Evolutionary conservation across 2,888 invertebrate genomes (phyloP).

Genomic region (Microchrysa polita): DNA sequence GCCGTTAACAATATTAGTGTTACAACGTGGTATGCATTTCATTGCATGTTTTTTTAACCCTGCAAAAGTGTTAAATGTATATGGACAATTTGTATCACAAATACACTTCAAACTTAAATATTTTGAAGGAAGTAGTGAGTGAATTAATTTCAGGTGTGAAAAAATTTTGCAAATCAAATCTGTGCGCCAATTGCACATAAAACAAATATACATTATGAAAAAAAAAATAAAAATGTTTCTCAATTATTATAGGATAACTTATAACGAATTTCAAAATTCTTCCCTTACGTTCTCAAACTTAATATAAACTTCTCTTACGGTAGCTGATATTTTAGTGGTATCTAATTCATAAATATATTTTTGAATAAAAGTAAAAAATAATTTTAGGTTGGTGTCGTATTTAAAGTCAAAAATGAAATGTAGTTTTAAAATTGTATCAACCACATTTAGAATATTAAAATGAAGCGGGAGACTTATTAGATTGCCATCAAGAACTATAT

Average conservation of each 20-base stretch:
- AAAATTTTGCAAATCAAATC: slow-evolving; percentile 17
- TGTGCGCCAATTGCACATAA: slow-evolving; percentile 17
- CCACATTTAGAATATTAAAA: too few relatives aligned
- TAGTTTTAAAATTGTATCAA: not conserved
- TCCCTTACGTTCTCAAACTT: not conserved
- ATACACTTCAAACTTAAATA: slow-evolving; percentile 32
- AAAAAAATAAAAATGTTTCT: not conserved
- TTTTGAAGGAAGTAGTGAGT: slow-evolving; percentile 27
- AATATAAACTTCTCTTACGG: not conserved
- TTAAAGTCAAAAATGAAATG: not conserved
- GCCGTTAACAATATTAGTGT: too few relatives aligned
- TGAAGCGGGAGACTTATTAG: too few relatives aligned
- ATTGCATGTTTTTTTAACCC: slow-evolving; percentile 37
- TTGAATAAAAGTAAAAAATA: too few relatives aligned
- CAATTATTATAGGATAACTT: not conserved
- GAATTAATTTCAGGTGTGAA: slow-evolving; percentile 27
- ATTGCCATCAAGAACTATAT: too few relatives aligned
- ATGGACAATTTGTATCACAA: slow-evolving; percentile 15
- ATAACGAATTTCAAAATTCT: not conserved
- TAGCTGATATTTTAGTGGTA: not conserved
- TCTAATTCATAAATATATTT: too few relatives aligned
- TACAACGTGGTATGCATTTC: not conserved
- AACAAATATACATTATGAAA: slow-evolving; percentile 2
- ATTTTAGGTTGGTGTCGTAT: not conserved
- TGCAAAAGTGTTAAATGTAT: slow-evolving; percentile 26